Evolutionary conservation across 2,888 invertebrate species (phyloP).

Genomic region (Exephanes ischioxanthus): DNA sequence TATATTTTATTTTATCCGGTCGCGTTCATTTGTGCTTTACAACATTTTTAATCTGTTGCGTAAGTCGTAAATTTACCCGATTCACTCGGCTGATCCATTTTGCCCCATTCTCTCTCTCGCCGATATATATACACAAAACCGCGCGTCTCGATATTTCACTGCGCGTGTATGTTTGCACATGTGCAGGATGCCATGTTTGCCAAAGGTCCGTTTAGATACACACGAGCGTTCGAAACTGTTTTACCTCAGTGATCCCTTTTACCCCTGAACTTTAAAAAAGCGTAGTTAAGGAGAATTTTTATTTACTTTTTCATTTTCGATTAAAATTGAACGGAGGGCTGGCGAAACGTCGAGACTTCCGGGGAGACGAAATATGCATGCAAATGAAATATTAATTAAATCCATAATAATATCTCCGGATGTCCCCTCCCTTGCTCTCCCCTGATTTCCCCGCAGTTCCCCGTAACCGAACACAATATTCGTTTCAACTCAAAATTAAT

Average conservation of each 20-base stretch:
- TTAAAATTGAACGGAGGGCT: no score
- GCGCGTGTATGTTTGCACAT: constrained; percentile 13
- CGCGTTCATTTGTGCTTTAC: no score
- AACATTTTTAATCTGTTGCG: no score
- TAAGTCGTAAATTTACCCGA: no score
- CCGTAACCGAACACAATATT: constrained; percentile 58
- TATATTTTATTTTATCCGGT: no score
- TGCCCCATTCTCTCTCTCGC: constrained; percentile 13
- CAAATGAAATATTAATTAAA: constrained; percentile 83
- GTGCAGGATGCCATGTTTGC: constrained; percentile 17
- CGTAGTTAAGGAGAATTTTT: neutral
- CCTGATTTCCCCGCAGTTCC: constrained; percentile 27
- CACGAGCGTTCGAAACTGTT: constrained; percentile 8
- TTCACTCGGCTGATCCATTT: no score
- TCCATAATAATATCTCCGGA: constrained; percentile 77
- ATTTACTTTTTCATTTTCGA: no score
- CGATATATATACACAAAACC: constrained; percentile 48
- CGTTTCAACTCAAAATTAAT: constrained; percentile 12
- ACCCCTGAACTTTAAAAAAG: neutral
- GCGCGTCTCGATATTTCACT: constrained; percentile 31
- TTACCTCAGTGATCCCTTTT: neutral
- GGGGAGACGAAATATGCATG: constrained; percentile 78
- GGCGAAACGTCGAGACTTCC: constrained; percentile 46
- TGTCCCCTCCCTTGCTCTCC: constrained; percentile 56
- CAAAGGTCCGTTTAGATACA: neutral